Evolutionary conservation across 2,888 invertebrate genomes (phyloP), one percentile per base, ranked within the genome.

Genomic region (Erebia palarica): DNA sequence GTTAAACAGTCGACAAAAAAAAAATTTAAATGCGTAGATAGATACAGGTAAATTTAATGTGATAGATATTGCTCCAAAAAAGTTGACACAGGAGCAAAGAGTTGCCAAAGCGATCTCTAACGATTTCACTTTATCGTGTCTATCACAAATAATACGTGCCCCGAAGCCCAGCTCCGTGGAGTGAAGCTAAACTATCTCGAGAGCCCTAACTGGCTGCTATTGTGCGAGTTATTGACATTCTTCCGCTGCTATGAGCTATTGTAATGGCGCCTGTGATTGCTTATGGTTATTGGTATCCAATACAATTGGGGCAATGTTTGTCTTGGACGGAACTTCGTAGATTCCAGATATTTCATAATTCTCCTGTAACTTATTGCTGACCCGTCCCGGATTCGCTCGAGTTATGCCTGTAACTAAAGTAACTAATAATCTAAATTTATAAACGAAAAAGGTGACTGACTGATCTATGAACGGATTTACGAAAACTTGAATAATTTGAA

Each of bases 171-270:
- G 14, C 5, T 27, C 58, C 58, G 36, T 8, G 36, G 9, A 36
- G 14, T n/a, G 58, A 61, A 61, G 18, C 44, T 44, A 47, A 61
- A 61, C 44, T 44, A 61, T 44, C 60, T 44, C 11, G 4, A 18
- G 60, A 11, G 10, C 10, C 44, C 18, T 3, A 44, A 44, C 16
- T 61, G 44, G 44, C 61, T 59, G 61, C 13, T 61, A 47, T 61
- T 61, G 61, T 42, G 42, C 44, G 4, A 44, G 3, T 47, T 47
- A 61, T 44, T 47, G 61, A 18, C 61, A 61, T 61, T 61, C 44
- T 61, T 44, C 16, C 61, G 60, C n/a, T 16, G 60, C n/a, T 59
- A 58, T 59, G 58, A 59, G 58, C n/a, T 14, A 59, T 59, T 36
- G 58, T 27, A 27, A 36, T 9, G 58, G 36, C 36, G 58, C n/a